Conservation (phyloP, 2,113 vertebrate species). For the Stictonetta naevosa region DNA sequence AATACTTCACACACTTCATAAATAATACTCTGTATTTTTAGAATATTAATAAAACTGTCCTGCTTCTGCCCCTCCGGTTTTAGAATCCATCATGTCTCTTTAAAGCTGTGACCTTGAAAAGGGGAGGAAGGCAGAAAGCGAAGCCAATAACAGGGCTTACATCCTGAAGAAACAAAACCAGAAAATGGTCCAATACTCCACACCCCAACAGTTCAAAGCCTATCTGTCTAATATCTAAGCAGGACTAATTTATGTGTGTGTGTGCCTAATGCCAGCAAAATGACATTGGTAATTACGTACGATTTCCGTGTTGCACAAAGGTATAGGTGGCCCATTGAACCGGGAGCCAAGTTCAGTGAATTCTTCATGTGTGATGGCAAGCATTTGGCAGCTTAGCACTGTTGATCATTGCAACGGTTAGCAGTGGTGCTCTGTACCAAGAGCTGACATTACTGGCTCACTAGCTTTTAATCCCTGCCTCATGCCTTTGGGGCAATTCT, state of each 20-base stretch:
- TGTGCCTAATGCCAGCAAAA: background rate
- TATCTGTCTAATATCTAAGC: background rate
- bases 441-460: background rate
- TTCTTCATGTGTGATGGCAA: background rate
- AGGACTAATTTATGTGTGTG: background rate
- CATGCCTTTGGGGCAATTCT: background rate
- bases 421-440: background rate
- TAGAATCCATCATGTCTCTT: background rate
- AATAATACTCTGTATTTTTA: slow-evolving; percentile 59
- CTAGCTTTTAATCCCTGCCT: background rate
- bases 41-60: slow-evolving; percentile 59
- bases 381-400: background rate
- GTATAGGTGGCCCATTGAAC: background rate
- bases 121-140: background rate
- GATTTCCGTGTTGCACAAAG: background rate
- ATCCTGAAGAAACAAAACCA: background rate
- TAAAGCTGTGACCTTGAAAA: slow-evolving; percentile 24
- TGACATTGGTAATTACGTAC: background rate
- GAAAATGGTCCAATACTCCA: background rate
- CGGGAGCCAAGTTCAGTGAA: background rate
- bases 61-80: background rate
- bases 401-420: background rate
- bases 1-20: slow-evolving; percentile 65
- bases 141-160: background rate
- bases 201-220: background rate